Percentiles rank a stretch among this genome's conserved stretches.
phyloP scores from a whole-genome alignment of 2,113 vertebrate species.

The Phyllostomus discolor region DNA sequence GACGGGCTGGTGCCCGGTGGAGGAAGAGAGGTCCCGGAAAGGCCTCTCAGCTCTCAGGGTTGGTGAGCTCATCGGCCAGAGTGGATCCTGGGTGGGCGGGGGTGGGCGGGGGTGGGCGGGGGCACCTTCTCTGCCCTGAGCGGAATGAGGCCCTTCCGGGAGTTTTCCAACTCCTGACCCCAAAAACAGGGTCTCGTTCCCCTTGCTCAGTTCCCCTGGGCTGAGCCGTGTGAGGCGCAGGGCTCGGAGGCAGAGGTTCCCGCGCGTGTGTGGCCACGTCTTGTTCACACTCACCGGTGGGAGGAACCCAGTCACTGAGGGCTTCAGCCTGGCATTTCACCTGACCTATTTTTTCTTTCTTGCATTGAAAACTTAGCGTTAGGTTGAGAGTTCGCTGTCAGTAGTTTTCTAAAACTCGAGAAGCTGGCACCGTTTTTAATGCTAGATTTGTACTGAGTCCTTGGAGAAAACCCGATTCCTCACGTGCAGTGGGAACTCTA shows the following conservation, averaged over 20 bases:
- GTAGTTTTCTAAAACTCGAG: neutral
- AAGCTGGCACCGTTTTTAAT: neutral
- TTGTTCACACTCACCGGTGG: neutral
- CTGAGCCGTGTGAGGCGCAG: neutral
- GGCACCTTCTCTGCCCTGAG: neutral
- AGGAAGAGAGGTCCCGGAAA: neutral
- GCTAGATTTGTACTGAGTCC: neutral
- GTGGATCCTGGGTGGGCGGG: rapidly evolving
- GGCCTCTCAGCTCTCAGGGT: neutral
- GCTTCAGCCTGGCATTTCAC: neutral
- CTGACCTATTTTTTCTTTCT: neutral
- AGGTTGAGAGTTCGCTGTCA: neutral
- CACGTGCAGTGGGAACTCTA: neutral
- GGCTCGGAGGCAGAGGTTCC: no score
- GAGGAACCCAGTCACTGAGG: neutral
- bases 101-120: rapidly evolving
- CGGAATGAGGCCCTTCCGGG: neutral
- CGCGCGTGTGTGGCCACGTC: neutral
- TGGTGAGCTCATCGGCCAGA: neutral
- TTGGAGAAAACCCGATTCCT: neutral
- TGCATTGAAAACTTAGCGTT: neutral
- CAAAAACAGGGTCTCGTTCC: no score
- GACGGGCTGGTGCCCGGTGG: neutral
- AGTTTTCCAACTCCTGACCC: neutral
- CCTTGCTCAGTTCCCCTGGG: neutral